These are phyloP conservation scores for Drosophila micromelanica DNA, from an alignment of 1,140 invertebrate genomes.

Conservation along the genomic window DNA sequence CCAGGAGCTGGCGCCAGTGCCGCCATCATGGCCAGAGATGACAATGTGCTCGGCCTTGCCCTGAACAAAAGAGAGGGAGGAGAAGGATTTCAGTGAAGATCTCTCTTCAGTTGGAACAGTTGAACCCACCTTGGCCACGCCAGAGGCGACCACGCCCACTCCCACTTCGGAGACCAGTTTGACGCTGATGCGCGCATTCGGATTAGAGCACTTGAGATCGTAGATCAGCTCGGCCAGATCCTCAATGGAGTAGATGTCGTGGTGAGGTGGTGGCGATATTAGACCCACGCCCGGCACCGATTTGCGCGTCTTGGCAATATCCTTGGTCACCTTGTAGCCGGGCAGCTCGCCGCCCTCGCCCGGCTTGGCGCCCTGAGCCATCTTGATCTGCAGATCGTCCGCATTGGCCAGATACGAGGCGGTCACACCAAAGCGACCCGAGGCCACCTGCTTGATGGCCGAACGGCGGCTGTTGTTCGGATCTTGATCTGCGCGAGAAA, in stretches of 20 bases:
- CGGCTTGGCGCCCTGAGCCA: constrained; percentile 99
- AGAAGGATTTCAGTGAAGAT: not conserved
- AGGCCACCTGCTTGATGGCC: constrained; percentile 97
- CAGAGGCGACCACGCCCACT: constrained; percentile 98
- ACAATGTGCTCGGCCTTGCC: constrained; percentile 99
- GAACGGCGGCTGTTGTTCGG: constrained; percentile 91
- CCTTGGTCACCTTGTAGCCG: constrained; percentile 92
- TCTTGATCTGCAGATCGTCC: constrained; percentile 98
- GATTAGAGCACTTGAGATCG: constrained; percentile 99
- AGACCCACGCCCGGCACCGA: constrained; percentile 98
- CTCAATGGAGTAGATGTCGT: constrained; percentile 99
- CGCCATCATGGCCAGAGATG: constrained; percentile 99
- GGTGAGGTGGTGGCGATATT: constrained; percentile 99
- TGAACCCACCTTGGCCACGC: constrained; percentile 95
- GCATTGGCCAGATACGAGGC: constrained; percentile 98
- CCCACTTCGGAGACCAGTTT: constrained; percentile 99
- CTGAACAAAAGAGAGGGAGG: constrained; percentile 82
- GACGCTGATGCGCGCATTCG: constrained; percentile 96
- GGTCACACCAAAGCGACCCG: constrained; percentile 98
- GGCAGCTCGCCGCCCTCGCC: constrained; percentile 98
- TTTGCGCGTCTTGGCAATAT: constrained; percentile 97
- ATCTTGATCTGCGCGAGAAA: constrained; percentile 86
- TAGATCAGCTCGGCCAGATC: constrained; percentile 99
- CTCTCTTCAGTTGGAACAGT: not conserved
- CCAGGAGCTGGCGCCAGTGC: constrained; percentile 99